Percentiles rank a stretch among this genome's conserved stretches.
These are phyloP conservation scores for Anarhynchus alexandrinus DNA, from an alignment of 2,113 vertebrate genomes.

Conservation along the genomic window DNA sequence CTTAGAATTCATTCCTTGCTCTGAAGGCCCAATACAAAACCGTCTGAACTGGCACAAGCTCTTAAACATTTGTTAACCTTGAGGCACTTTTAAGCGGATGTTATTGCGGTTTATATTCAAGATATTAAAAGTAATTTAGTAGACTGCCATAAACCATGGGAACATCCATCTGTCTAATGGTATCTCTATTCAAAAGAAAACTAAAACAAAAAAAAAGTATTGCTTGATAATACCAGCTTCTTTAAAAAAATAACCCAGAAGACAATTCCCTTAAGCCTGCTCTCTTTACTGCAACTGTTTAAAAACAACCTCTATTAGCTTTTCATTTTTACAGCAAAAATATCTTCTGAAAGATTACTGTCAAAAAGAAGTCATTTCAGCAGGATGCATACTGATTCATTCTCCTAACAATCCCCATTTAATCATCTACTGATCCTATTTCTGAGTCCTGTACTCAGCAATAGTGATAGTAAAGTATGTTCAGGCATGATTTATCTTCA, in stretches of 20 bases:
- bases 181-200: background rate
- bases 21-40: background rate
- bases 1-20: background rate
- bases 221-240: background rate
- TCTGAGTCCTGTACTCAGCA: background rate
- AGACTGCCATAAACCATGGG: background rate
- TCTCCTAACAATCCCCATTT: background rate
- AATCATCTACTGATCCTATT: background rate
- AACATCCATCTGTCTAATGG: background rate
- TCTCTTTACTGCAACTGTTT: background rate
- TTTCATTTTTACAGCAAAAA: background rate
- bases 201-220: background rate
- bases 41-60: background rate
- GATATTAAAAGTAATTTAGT: slow-evolving; percentile 11
- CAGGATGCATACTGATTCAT: background rate
- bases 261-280: background rate
- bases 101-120: slow-evolving; percentile 4
- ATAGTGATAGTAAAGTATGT: background rate
- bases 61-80: slow-evolving; percentile 26
- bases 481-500: background rate
- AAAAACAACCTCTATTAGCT: background rate
- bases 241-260: background rate
- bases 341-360: background rate
- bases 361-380: background rate
- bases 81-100: background rate